Evolutionary conservation across 2,888 invertebrate species (phyloP).

Genomic region (Argyra leucocephala): DNA sequence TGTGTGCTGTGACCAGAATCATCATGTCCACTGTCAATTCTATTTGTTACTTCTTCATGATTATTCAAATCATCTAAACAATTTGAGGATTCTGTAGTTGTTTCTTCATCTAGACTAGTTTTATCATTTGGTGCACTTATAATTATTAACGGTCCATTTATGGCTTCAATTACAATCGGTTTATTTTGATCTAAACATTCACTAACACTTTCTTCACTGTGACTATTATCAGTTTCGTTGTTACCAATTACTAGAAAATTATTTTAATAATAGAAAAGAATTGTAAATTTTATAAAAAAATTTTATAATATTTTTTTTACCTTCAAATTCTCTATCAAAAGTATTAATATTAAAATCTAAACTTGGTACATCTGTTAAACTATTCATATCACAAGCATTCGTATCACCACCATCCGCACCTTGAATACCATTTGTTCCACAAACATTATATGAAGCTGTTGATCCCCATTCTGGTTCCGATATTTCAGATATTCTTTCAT

Average conservation of each 20-base stretch:
- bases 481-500: conserved; percentile 27
- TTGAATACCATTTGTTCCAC: not conserved
- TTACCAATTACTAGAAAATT: not conserved
- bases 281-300: not conserved
- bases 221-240: not conserved
- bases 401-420: not conserved
- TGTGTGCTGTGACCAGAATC: conserved; percentile 23
- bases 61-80: conserved; percentile 1
- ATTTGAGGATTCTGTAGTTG: conserved; percentile 5
- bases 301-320: not conserved
- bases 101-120: conserved; percentile 10
- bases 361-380: conserved; percentile 24
- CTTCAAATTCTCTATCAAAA: conserved; percentile 14
- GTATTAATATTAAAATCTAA: conserved; percentile 20
- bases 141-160: not conserved
- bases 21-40: conserved; percentile 19
- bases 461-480: conserved; percentile 27
- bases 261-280: not conserved
- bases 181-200: conserved; percentile 1
- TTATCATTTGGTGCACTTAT: not conserved
- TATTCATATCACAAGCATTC: conserved; percentile 21
- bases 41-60: conserved; percentile 11
- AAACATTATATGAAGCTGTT: conserved; percentile 18
- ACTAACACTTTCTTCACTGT: conserved; percentile 9
- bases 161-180: not conserved